Evolutionary conservation across 2,888 invertebrate genomes (phyloP), one percentile per base, ranked within the genome.

Genomic region (Gisinianus flammeolus): DNA sequence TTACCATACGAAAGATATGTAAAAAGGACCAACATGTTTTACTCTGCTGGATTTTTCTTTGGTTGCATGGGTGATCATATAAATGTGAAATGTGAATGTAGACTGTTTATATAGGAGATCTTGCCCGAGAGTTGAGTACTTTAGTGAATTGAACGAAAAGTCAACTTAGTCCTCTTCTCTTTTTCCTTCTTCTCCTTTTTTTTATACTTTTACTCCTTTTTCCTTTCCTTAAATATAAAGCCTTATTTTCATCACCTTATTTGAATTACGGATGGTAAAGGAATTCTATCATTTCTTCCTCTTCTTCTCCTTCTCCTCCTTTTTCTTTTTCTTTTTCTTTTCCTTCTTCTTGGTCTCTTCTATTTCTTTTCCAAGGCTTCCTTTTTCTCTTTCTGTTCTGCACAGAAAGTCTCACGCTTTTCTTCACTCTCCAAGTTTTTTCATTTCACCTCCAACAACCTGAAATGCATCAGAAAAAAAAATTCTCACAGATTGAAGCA

Each of bases 371-470:
- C 54, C n/a, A n/a, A 54, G 54, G 44, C n/a, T n/a, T n/a, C n/a
- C n/a, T n/a, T n/a, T n/a, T n/a, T n/a, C n/a, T n/a, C n/a, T 44
- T 6, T 6, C 19, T 44, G 44, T 1, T 35, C 35, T 35, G 12
- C 35, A 35, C 35, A 35, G 35, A 56, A 26, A 8, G 62, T 62
- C 62, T 62, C 26, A 28, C 62, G 24, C 28, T 62, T 62, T 62
- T 6, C 26, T 26, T 62, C 58, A 58, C 58, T 58, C 26, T 62
- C 62, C 8, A 22, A 62, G 28, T 62, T 62, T 44, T 58, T 26
- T 62, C 62, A 22, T 62, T 62, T 62, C 62, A 62, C 62, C 62
- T 62, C 62, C 62, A 62, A 62, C 62, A 62, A 62, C 62, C 62
- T 62, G 62, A 62, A 62, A 62, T 26, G 26, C 5, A 62, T 26